Base-by-base conservation (phyloP, 1,140 invertebrate species). In the Drosophila mauritiana region DNA sequence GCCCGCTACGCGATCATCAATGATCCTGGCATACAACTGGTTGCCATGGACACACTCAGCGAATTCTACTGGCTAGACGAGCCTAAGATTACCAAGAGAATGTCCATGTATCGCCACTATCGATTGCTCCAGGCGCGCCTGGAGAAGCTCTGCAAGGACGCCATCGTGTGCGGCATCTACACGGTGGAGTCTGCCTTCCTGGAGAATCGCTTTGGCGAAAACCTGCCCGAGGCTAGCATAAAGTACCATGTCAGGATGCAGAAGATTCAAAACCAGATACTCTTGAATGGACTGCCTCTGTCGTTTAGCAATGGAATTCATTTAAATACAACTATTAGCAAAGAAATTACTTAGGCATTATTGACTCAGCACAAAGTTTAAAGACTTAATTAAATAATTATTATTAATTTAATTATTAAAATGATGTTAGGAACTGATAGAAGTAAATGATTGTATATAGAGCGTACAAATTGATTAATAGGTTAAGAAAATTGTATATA, bases 11-110 rank as follows among this genome's bases (percentile, higher is more conserved):
- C 34, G 27, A 15, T 61, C 11, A 2, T 48, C 17, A 22, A 17
- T 13, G 27, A 63, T 7, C 13, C 20, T 0, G 37, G 4, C 12
- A 13, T 68, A 10, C 40, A 70, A 12, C 20, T 64, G 11, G 20
- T 70, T 13, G 51, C 22, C 42, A 2, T 70, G 7, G 67, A 70
- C 22, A 56, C 67, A 12, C 43, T 70, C 5, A 42, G 59, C 27
- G 67, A 70, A 20, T 64, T 64, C 36, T 70, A 49, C 39, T 64
- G 67, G 67, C 51, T 51, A 20, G 52, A 70, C 20, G n/a, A 7
- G 1, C 25, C 10, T 11, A 45, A 13, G 7, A 7, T 20, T 2
- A 37, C 3, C 7, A 1, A 27, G 10, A 37, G 15, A 13, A 2
- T 70, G 3, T 64, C 27, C 59, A 69, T 40, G 39, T 55, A 25